Conservation (phyloP, 1,140 invertebrate species). For the Nilaparvata lugens region DNA sequence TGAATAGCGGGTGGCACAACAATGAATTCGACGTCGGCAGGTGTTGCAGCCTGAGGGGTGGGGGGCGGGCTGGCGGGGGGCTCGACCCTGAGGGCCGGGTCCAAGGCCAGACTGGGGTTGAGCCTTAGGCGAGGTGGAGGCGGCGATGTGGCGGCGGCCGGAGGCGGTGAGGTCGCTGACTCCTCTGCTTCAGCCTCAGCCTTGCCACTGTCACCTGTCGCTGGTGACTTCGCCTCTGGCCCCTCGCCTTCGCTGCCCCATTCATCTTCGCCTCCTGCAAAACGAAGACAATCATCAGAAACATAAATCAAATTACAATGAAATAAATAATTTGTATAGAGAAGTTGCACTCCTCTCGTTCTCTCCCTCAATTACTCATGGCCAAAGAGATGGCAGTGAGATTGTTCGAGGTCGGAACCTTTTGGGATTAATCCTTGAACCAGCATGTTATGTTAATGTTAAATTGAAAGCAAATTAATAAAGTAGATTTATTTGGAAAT, state of each 20-base stretch:
- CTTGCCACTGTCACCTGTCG: neutral
- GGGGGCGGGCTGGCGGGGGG: slow-evolving; percentile 26
- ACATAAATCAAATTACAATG: no score
- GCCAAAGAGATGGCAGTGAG: neutral
- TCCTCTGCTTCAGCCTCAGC: slow-evolving; percentile 8
- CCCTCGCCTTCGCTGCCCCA: slow-evolving; percentile 20
- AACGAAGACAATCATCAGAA: neutral
- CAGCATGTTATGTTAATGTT: no score
- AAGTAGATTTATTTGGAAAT: no score
- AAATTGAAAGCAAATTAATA: no score
- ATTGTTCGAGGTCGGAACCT: neutral
- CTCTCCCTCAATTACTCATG: slow-evolving; percentile 5
- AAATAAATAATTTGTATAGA: neutral
- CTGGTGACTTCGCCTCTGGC: no score
- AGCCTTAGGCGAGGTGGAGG: slow-evolving; percentile 49
- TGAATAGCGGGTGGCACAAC: slow-evolving; percentile 38
- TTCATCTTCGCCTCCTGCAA: slow-evolving; percentile 22
- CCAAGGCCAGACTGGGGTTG: slow-evolving; percentile 66
- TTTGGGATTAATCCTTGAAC: no score
- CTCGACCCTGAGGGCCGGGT: slow-evolving; percentile 54
- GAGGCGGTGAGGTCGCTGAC: slow-evolving; percentile 31
- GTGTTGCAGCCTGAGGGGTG: slow-evolving; percentile 35
- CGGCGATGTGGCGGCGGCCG: slow-evolving; percentile 34
- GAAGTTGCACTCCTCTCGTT: slow-evolving; percentile 10
- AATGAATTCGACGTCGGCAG: slow-evolving; percentile 31